Base-by-base conservation (phyloP, 35 echinoderm and acorn worm genomes). In the Heliocidaris tuberculata region DNA sequence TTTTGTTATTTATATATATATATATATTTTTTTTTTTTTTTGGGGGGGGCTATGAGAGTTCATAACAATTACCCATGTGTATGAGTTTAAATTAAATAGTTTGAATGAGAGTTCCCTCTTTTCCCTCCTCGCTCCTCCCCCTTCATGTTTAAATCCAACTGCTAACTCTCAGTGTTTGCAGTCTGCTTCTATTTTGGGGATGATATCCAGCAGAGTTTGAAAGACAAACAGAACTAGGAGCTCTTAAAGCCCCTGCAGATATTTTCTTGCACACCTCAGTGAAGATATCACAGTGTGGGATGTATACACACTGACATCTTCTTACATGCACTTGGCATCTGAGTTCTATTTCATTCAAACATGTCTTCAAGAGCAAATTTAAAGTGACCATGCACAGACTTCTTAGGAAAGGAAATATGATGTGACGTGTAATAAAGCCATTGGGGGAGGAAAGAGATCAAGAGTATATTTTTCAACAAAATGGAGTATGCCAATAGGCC, bases 161-260 rank as follows among this genome's bases (percentile, higher is more conserved):
- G 65, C 65, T 78, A 78, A 78, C 19, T 21, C 27, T 78, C 65
- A 78, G 21, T n/a, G 27, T 78, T 42, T 42, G 35, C 35, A 42
- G 35, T 42, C 65, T 78, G 65, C 4, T 27, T 78, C 65, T 78
- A 78, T 78, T 78, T 78, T 24, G 19, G 35, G 21, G 65, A 78
- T 78, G 65, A 78, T 78, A 78, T 19, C 65, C 65, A 78, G 65
- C 65, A 78, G 65, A 78, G 65, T 78, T 78, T 78, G 65, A 24
- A 78, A 78, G 65, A n/a, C 21, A 78, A 78, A 78, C 65, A 78
- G 65, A n/a, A n/a, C 21, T 78, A n/a, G 65, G 65, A 78, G 65
- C 21, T 78, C 65, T 78, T 6, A 78, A 78, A 78, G 27, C 17
- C 65, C 65, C 65, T 78, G 65, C 65, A 78, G 65, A 78, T 78